A percentile compares a stretch with the other conserved stretches of the same genome.
phyloP scores from a whole-genome alignment of 2,888 invertebrate species.

The Trachelus iudaicus region DNA sequence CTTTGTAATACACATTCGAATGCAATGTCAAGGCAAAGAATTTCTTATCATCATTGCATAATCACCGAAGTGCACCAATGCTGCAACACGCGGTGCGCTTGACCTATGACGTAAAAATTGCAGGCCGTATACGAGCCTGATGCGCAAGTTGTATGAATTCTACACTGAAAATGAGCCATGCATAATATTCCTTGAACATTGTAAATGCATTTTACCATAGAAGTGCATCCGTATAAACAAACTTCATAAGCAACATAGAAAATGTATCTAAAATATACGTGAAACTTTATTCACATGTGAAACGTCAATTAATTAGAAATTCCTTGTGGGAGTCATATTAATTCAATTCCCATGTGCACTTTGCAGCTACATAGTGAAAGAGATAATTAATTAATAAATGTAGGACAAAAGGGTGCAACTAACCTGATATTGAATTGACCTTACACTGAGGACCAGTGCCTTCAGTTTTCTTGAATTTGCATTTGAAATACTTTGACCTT shows the following conservation, averaged over 20 bases:
- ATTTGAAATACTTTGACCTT: constrained; percentile 55
- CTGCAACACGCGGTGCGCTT: constrained; percentile 25
- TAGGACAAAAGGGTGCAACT: neutral
- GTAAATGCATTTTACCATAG: neutral
- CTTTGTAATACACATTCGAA: neutral
- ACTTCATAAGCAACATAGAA: neutral
- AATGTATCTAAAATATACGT: neutral
- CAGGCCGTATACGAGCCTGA: neutral
- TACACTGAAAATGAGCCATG: neutral
- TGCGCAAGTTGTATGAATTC: neutral
- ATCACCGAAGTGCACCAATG: constrained; percentile 36
- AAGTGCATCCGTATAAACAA: neutral
- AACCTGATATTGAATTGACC: neutral
- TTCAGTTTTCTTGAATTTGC: constrained; percentile 44
- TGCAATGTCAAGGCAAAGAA: constrained; percentile 42
- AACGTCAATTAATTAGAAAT: neutral
- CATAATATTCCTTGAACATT: neutral
- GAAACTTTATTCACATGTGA: neutral
- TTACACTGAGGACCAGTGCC: constrained; percentile 9
- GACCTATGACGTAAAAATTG: constrained; percentile 39
- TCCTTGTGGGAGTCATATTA: neutral
- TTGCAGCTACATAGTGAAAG: neutral
- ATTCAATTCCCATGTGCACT: neutral
- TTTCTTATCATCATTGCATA: constrained; percentile 39
- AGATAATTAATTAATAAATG: constrained; percentile 27